A percentile compares a stretch with the other conserved stretches of the same genome.
These are phyloP conservation scores for Cricetomys ansorgei DNA, from an alignment of 2,113 vertebrate species.

Conservation along the genomic window DNA sequence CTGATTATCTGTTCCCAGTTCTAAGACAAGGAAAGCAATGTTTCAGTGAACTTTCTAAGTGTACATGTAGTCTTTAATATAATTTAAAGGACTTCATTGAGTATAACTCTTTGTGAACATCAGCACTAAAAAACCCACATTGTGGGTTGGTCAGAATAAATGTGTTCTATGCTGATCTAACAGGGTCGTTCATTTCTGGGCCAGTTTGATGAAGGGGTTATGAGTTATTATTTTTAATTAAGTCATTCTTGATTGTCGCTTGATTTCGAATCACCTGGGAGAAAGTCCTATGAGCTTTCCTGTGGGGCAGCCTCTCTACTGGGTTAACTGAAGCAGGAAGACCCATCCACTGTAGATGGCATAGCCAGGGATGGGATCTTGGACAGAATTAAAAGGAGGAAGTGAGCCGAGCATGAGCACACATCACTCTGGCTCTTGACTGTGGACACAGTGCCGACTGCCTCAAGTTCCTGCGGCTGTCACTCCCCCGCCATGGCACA, in stretches of 20 bases:
- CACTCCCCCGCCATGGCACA: background rate
- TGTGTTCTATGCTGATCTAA: background rate
- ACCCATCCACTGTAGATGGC: background rate
- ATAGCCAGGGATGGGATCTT: background rate
- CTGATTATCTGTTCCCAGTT: constrained; percentile 37
- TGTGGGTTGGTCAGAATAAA: background rate
- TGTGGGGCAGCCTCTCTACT: background rate
- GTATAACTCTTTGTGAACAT: constrained; percentile 1
- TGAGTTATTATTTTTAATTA: no score
- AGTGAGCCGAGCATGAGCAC: background rate
- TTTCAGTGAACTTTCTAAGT: constrained; percentile 16
- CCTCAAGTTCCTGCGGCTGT: background rate
- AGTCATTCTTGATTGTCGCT: background rate
- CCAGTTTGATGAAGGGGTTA: background rate
- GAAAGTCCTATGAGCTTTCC: background rate
- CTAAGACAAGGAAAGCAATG: constrained; percentile 32
- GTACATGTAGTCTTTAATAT: constrained; percentile 7
- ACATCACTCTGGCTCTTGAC: background rate
- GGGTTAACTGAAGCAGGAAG: background rate
- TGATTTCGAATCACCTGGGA: background rate
- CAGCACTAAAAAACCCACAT: background rate
- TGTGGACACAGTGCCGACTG: background rate
- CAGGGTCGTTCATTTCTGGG: background rate
- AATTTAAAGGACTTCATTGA: constrained; percentile 26
- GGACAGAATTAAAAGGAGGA: background rate